Percentiles rank a stretch among this genome's conserved stretches.
phyloP scores from a whole-genome alignment of 2,113 vertebrate species.

The Sapayoa aenigma region DNA sequence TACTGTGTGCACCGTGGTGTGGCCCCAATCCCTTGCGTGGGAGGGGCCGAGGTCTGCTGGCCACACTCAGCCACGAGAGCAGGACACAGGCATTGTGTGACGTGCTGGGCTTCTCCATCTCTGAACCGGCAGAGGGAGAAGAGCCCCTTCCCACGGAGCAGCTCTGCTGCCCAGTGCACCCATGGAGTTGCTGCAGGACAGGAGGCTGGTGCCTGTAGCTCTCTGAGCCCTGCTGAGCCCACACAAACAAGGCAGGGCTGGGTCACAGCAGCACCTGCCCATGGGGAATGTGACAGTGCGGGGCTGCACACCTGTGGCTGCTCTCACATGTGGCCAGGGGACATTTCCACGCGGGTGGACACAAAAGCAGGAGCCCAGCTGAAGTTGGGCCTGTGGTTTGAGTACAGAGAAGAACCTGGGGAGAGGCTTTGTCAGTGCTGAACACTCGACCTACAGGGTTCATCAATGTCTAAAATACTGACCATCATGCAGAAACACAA shows the following conservation, averaged over 20 bases:
- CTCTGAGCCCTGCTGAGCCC: neutral
- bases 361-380: neutral
- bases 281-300: accelerated
- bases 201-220: accelerated
- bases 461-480: neutral
- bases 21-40: accelerated
- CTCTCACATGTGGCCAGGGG: accelerated
- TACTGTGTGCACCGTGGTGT: accelerated
- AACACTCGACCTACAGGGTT: neutral
- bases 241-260: neutral
- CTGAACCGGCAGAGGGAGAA: neutral
- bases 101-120: neutral
- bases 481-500: neutral
- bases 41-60: accelerated
- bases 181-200: accelerated
- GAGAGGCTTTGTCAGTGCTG: neutral
- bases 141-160: neutral
- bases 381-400: neutral
- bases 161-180: neutral
- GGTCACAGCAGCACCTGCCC: neutral
- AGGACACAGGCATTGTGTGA: accelerated
- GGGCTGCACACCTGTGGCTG: neutral
- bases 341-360: neutral
- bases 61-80: neutral
- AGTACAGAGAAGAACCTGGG: neutral